Base-by-base conservation (phyloP, 2,797 vertebrate genomes). In the Mormyrops boulengeri region DNA sequence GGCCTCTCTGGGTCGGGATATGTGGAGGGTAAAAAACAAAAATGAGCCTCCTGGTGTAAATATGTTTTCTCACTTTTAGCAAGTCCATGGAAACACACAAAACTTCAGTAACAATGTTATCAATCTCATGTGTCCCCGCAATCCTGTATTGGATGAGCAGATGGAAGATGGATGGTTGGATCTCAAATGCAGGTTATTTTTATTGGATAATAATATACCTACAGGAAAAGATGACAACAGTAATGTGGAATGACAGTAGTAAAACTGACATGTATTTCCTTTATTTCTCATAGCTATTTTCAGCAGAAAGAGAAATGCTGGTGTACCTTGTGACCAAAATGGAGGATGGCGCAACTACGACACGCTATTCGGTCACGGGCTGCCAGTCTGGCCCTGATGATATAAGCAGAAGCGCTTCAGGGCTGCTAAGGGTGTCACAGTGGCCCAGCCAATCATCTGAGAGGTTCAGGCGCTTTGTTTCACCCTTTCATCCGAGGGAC, bases 381-480 rank as follows among this genome's bases (percentile, higher is more conserved):
- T 92, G 90, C 90, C 89, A 89, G 69, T 91, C 91, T 92, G 93
- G 93, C 92, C 91, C 88, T 98, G 96, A 98, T 98, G 95, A 94
- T 94, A 97, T 96, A 97, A 98, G 97, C 97, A 98, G 97, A 97
- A 92, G 91, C 90, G 57, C 92, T 92, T 94, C 92, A 94, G 92
- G 94, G 93, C 95, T 95, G 93, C 92, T 26, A 91, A 90, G 93
- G 90, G 92, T 97, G 95, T 97, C 96, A 94, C 93, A 94, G 89
- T 93, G 92, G 95, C 95, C 95, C 96, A 95, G 95, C 96, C 95
- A 95, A 93, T 94, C 95, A 95, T 96, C 95, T 95, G 95, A 91
- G 90, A 92, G 91, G 93, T 93, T 93, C 92, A 92, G 91, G 93
- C 93, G 94, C 96, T 96, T 97, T 97, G 96, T 97, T 97, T 95